Evolutionary conservation across 2,797 vertebrate species (phyloP).

Genomic region (Onychomys torridus): DNA sequence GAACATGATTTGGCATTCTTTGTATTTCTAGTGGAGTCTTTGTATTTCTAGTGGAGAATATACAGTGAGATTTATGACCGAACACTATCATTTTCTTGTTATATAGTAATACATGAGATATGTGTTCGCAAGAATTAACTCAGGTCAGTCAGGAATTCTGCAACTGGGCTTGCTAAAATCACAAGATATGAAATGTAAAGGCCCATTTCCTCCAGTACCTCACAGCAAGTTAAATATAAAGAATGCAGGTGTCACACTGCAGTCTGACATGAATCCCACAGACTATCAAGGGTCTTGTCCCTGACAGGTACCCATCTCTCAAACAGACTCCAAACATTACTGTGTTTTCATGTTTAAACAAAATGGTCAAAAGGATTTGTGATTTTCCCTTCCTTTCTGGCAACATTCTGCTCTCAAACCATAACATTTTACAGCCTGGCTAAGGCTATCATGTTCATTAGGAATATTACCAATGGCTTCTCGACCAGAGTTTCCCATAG

Average conservation of each 20-base stretch:
- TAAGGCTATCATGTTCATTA: not conserved
- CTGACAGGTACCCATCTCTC: not conserved
- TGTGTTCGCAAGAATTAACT: not conserved
- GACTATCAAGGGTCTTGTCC: not conserved
- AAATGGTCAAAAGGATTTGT: not conserved
- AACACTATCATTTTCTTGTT: not conserved
- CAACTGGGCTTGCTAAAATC: not conserved
- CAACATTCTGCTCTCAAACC: not conserved
- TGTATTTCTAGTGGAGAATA: not conserved
- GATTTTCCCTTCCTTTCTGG: not conserved
- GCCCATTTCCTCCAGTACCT: not conserved
- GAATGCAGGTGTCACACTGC: not conserved
- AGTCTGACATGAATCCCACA: accelerated
- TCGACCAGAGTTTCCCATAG: not conserved
- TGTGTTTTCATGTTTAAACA: not conserved
- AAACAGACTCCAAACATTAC: not conserved
- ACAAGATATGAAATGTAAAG: not conserved
- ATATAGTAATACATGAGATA: not conserved
- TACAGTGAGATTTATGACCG: not conserved
- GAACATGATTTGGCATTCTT: not conserved
- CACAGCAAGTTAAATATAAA: not conserved
- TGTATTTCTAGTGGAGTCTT: not conserved
- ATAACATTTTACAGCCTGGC: not conserved
- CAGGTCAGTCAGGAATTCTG: not conserved
- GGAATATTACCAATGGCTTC: not conserved